Conservation (phyloP, 2,113 vertebrate species). For the Plecturocebus donacophilus region DNA sequence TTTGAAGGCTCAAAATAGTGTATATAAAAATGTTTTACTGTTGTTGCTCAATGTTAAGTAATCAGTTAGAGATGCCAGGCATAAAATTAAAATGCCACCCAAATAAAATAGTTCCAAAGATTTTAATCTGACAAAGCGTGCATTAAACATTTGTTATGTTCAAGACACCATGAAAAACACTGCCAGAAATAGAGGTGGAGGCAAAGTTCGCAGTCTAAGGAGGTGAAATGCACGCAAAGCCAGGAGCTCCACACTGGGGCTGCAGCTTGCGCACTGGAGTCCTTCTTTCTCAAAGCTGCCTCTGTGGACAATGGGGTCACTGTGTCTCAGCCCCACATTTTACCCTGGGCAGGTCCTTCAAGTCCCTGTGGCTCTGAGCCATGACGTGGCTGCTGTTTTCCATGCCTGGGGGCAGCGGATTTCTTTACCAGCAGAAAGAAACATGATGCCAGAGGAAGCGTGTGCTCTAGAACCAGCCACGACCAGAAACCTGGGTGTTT, state of each 20-base stretch:
- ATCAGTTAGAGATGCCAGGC: background rate
- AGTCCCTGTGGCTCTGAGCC: no score
- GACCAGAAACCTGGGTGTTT: background rate
- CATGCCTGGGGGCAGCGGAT: background rate
- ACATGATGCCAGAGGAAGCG: background rate
- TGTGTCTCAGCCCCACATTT: background rate
- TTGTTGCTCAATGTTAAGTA: background rate
- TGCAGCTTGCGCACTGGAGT: accelerated
- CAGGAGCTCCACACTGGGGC: accelerated
- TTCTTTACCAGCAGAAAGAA: background rate
- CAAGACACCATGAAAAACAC: background rate
- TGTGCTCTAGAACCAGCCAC: background rate
- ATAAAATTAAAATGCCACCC: background rate
- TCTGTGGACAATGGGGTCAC: background rate
- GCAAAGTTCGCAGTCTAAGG: no score
- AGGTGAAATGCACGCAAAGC: no score
- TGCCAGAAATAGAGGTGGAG: no score
- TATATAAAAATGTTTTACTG: background rate
- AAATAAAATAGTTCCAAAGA: background rate
- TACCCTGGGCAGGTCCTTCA: background rate
- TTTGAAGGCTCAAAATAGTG: background rate
- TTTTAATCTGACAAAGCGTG: background rate
- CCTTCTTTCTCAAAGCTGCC: background rate
- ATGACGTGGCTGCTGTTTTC: no score
- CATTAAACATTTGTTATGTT: background rate